Base-by-base conservation (phyloP, 2,113 vertebrate genomes). In the Nothocercus julius region DNA sequence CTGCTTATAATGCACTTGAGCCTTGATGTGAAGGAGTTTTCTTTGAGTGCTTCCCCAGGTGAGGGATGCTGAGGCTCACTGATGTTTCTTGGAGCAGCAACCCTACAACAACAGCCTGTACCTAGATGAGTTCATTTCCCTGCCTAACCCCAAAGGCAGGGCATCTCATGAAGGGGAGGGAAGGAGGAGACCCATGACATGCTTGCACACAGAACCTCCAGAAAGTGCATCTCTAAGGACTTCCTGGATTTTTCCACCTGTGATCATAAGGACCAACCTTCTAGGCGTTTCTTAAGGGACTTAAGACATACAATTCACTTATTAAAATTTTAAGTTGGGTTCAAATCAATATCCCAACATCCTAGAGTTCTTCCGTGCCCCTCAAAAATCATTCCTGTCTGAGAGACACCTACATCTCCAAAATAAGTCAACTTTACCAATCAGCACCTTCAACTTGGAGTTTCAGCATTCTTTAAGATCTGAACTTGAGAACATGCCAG, bases 111-210 rank as follows among this genome's bases (percentile, higher is more conserved):
- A 40, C 17, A 11, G n/a, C 38, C 73, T 51, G 47, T 12, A 7
- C 13, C 24, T 45, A 49, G 4, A 40, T 27, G 25, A 38, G 82
- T 69, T 72, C 70, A 67, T 66, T 2, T 42, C 62, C 59, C 36
- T 68, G 24, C 5, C 1, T 9, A 61, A 76, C 4, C 21, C 24
- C 38, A 47, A 14, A 38, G 0, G 19, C 17, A 36, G 7, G 0
- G 30, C 53, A 30, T 17, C 53, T 9, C 53, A 16, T 7, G 14
- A 54, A 54, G 27, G 13, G 13, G 27, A 54, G 27, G 53, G 53
- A 28, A 54, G 53, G 53, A 54, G 14, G 53, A 17, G 27, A 28
- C 53, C 53, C 53, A 30, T 10, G 9, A 54, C 53, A 30, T 6
- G 2, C 15, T 28, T 14, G 14, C 27, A 70, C 59, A 9, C 2